Percentiles rank a stretch among this genome's conserved stretches.
Conservation (phyloP, 2,888 invertebrate species). For the Athalia cordata region DNA sequence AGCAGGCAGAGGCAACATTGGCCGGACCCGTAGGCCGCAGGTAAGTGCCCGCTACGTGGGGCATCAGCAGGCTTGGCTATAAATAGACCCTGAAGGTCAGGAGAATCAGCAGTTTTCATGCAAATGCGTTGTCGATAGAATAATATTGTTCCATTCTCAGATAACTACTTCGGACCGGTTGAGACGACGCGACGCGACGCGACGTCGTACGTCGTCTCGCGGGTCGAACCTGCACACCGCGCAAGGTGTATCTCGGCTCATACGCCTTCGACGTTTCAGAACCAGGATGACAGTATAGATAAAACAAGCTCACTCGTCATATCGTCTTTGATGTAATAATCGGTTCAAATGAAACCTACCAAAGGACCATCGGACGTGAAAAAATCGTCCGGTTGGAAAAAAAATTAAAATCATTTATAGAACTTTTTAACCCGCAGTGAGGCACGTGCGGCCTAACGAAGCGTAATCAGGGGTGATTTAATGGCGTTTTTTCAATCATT, state of each 20-base stretch:
- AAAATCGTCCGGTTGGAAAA: too few relatives aligned
- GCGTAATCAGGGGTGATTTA: neutral
- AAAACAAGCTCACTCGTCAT: neutral
- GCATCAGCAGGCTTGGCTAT: slow-evolving; percentile 65
- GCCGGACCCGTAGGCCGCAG: slow-evolving; percentile 27
- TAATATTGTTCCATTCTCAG: slow-evolving; percentile 65
- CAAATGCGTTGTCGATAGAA: slow-evolving; percentile 69
- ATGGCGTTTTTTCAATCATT: neutral
- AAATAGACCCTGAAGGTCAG: slow-evolving; percentile 70
- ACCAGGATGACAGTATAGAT: neutral
- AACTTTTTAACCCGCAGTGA: neutral
- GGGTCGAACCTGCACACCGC: neutral
- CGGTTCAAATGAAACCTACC: neutral
- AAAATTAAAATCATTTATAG: too few relatives aligned
- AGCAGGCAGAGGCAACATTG: neutral
- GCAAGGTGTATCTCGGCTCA: neutral
- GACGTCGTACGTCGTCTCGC: neutral
- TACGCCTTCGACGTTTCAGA: neutral
- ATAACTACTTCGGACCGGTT: slow-evolving; percentile 40
- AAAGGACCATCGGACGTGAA: neutral
- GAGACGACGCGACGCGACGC: neutral
- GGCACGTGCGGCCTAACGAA: neutral
- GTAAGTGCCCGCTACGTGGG: slow-evolving; percentile 59
- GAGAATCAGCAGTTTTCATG: slow-evolving; percentile 71
- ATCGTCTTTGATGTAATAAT: neutral